Evolutionary conservation across 2,113 vertebrate genomes (phyloP), one percentile per base, ranked within the genome.

Genomic region (Hirundichthys speculiger): DNA sequence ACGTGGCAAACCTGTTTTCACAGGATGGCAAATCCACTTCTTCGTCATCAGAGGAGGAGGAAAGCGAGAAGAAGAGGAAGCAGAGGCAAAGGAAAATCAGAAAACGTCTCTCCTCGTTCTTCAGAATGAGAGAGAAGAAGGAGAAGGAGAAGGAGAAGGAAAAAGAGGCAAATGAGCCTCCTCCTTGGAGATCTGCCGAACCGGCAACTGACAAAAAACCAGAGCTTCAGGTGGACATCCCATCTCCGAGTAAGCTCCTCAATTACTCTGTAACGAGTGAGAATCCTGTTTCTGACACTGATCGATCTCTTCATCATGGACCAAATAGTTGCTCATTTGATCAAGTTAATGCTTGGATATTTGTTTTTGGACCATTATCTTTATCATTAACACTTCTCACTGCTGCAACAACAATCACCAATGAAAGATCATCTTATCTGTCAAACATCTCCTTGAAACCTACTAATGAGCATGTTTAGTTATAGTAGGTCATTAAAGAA

Each of bases 31-130:
- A 18, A 5, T 47, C 70, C 2, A 64, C 61, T 3, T 86, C 84
- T 2, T 88, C 87, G 2, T 74, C 88, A 0, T 90, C 90, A 16
- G 91, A 90, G 1, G 92, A 90, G 0, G 91, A 90, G 0, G 83
- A 85, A 0, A 16, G 53, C 1, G 88, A 82, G 12, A 91, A 83
- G 64, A 76, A 71, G 1, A 86, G 75, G 61, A 90, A 78, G 41
- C 54, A 66, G 52, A 89, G 56, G 61, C 76, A 74, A 39, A 82
- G 70, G 41, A 91, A 80, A 52, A 24, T 88, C 0, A 82, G 19
- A 18, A 79, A 34, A 38, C 83, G 19, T 21, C 16, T 92, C 7
- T 65, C 85, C 7, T 59, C 59, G 0, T 54, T 91, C 19, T 86
- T 92, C 39, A 90, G 16, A 84, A 7, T 69, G n/a, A 71, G 42